phyloP scores from a whole-genome alignment of 1,140 invertebrate species.

The Thalassaphorura encarpata region DNA sequence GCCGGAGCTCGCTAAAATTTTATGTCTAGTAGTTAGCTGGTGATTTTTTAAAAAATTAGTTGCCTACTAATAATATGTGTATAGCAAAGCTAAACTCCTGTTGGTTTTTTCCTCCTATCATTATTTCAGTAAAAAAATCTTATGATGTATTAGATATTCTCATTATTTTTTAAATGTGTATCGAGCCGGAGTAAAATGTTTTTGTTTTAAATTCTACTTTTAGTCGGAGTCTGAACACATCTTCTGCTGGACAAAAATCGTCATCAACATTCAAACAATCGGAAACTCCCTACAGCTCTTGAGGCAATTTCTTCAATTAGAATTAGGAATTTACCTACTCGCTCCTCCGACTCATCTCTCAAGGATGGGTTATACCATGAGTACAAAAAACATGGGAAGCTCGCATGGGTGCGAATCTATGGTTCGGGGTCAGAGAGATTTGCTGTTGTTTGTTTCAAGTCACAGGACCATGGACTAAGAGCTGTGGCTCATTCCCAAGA shows the following conservation, averaged over 20 bases:
- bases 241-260: conserved; percentile 16
- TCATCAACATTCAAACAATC: conserved; percentile 31
- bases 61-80: too few species aligned
- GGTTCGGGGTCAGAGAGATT: conserved; percentile 70
- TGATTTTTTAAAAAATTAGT: too few species aligned
- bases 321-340: conserved; percentile 75
- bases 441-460: conserved; percentile 89
- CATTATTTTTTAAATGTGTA: too few species aligned
- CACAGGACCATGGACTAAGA: conserved; percentile 90
- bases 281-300: conserved; percentile 35
- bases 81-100: too few species aligned
- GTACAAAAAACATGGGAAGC: conserved; percentile 97
- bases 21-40: too few species aligned
- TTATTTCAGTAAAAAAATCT: too few species aligned
- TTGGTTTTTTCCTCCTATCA: too few species aligned
- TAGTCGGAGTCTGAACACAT: conserved; percentile 25
- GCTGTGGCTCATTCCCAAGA: conserved; percentile 90
- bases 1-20: too few species aligned
- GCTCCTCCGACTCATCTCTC: conserved; percentile 57
- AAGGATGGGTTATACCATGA: conserved; percentile 97
- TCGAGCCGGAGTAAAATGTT: too few species aligned
- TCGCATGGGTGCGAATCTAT: conserved; percentile 84
- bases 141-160: too few species aligned
- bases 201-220: too few species aligned
- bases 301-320: conserved; percentile 62